Conservation (phyloP, 2,888 invertebrate species). For the Heliconius ethilla region DNA sequence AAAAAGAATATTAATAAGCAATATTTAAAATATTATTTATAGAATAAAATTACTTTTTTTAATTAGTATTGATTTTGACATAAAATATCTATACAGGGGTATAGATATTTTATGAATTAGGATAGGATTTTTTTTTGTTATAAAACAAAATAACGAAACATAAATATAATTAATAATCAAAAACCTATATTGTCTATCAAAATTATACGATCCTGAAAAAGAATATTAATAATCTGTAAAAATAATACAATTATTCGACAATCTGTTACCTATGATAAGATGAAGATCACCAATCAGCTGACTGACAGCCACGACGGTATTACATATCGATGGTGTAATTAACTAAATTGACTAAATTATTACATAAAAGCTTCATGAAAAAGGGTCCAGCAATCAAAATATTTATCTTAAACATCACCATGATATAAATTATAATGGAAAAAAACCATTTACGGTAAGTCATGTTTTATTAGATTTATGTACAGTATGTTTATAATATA, state of each 20-base stretch:
- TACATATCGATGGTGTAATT: slow-evolving; percentile 72
- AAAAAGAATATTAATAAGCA: not conserved
- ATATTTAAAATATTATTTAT: not conserved
- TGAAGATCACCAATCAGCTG: slow-evolving; percentile 71
- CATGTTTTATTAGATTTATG: not conserved
- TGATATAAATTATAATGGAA: slow-evolving; percentile 40
- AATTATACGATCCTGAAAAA: not conserved
- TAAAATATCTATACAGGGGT: not conserved
- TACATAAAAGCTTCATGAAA: slow-evolving; percentile 68
- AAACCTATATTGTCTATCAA: slow-evolving; percentile 7
- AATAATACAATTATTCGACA: slow-evolving; percentile 8
- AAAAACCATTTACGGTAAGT: slow-evolving; percentile 43
- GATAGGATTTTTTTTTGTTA: too few species aligned
- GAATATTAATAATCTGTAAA: slow-evolving; percentile 10
- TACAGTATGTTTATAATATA: not conserved
- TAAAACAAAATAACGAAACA: not conserved
- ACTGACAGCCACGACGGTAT: slow-evolving; percentile 69
- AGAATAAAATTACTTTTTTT: not conserved
- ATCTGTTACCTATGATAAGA: slow-evolving; percentile 34
- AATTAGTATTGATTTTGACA: not conserved
- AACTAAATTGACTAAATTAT: slow-evolving; percentile 68
- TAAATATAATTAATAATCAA: not conserved
- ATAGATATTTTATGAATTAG: too few species aligned
- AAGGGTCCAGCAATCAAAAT: slow-evolving; percentile 23
- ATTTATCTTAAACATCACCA: slow-evolving; percentile 13